Base-by-base conservation (phyloP, 2,797 vertebrate genomes). In the Dromococcyx pavoninus region DNA sequence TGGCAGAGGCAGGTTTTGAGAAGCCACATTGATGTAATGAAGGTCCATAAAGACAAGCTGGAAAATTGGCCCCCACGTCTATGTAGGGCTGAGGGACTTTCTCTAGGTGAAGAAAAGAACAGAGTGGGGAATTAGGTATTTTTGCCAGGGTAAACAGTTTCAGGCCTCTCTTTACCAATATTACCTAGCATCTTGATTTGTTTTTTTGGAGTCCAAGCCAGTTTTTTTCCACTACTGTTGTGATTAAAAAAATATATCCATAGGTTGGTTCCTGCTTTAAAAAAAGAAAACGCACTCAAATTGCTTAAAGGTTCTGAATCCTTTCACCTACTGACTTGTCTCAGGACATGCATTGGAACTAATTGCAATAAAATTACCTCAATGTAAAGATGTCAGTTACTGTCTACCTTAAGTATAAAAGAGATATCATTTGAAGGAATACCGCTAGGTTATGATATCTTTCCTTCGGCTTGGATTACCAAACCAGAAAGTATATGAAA, bases 1-100 rank as follows among this genome's bases (percentile, higher is more conserved):
- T 35, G 33, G 24, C 83, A 93, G 95, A 97, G 71, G 80, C 71
- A n/a, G 86, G 74, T 64, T n/a, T 58, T 50, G 18, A 79, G 77
- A 66, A 91, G 46, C 70, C 35, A 30, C 5, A 12, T 28, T 61
- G 64, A 70, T 8, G 56, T 66, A 30, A n/a, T 11, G 69, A 77
- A 88, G 84, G 71, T 65, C 54, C 17, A 1, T 53, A 75, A 43
- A 74, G 43, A 56, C 3, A 19, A 46, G 58, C n/a, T 65, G 24
- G 65, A 85, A 91, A 50, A 93, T 89, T 27, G 72, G 41, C n/a
- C 33, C 82, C 73, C 58, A 10, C 0, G 0, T 61, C 60, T 60
- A 14, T 4, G 3, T 32, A 33, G 41, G 30, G 9, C 56, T 54
- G 73, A 88, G 72, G 12, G 39, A 17, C 57, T 57, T 81, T 65